These are phyloP conservation scores for Ceriagrion tenellum DNA, from an alignment of 2,888 invertebrate genomes.

Conservation along the genomic window DNA sequence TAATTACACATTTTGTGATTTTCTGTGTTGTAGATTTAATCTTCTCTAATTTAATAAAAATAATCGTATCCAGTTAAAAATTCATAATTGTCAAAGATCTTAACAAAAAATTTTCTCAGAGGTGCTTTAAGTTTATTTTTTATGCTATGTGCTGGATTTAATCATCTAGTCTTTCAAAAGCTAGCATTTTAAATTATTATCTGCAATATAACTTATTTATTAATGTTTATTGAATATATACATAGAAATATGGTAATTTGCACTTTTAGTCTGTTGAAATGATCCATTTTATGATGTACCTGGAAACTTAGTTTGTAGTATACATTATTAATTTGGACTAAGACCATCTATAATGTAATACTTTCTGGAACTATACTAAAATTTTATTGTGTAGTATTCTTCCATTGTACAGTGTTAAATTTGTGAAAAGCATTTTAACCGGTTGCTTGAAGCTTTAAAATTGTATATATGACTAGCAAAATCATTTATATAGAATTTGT, in stretches of 20 bases:
- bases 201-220: neutral
- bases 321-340: neutral
- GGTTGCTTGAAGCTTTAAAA: neutral
- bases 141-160: too few species aligned
- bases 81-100: too few species aligned
- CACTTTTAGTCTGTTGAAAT: neutral
- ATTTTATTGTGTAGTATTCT: neutral
- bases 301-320: slow-evolving; percentile 21
- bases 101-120: too few species aligned
- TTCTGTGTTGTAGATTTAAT: too few species aligned
- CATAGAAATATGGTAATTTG: neutral
- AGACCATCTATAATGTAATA: neutral
- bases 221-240: too few species aligned
- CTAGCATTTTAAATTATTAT: neutral
- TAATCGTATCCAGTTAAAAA: too few species aligned
- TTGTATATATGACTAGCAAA: neutral
- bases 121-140: too few species aligned
- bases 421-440: neutral
- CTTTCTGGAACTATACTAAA: too few species aligned
- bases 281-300: slow-evolving; percentile 40
- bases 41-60: too few species aligned
- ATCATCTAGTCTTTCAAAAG: neutral
- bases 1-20: too few species aligned
- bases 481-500: neutral
- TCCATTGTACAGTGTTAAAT: neutral